These are phyloP conservation scores for Caenorhabditis auriculariae DNA, from an alignment of 2,888 invertebrate genomes.

Conservation along the genomic window DNA sequence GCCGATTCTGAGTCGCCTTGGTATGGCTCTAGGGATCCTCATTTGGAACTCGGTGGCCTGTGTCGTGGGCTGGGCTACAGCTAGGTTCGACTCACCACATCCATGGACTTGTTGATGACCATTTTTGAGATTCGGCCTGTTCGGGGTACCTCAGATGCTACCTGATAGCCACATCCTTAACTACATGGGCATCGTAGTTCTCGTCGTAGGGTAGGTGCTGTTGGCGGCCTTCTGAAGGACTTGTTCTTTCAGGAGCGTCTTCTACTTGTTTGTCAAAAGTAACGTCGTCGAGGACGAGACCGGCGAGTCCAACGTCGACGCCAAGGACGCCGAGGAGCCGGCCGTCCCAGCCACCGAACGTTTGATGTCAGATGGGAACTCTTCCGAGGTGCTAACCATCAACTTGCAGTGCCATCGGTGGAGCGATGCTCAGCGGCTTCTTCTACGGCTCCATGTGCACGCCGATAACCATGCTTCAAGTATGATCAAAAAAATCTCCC, in stretches of 20 bases:
- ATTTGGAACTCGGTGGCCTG: conserved; percentile 13
- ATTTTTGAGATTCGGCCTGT: conserved; percentile 13
- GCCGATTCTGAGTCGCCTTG: conserved; percentile 9
- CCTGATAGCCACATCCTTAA: conserved; percentile 9
- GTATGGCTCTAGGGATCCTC: conserved; percentile 17
- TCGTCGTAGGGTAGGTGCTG: conserved; percentile 1
- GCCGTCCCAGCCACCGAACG: too few relatives aligned
- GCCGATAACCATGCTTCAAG: conserved; percentile 13
- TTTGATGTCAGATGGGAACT: neutral
- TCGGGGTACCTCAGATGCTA: conserved; percentile 8
- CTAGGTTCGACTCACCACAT: too few relatives aligned
- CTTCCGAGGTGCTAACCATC: neutral
- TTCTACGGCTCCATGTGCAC: conserved; percentile 14
- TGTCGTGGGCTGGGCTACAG: conserved; percentile 14
- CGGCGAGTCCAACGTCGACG: conserved; percentile 1
- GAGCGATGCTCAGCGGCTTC: conserved; percentile 9
- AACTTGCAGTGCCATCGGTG: neutral
- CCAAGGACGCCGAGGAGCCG: too few relatives aligned
- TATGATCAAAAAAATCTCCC: too few relatives aligned
- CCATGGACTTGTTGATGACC: too few relatives aligned
- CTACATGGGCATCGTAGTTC: conserved; percentile 5
- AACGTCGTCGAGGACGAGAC: conserved; percentile 3
- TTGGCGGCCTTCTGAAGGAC: neutral
- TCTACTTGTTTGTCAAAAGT: conserved; percentile 16
- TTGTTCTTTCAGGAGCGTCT: conserved; percentile 2